Base-by-base conservation (phyloP, 2,113 vertebrate species). In the Guaruba guarouba region DNA sequence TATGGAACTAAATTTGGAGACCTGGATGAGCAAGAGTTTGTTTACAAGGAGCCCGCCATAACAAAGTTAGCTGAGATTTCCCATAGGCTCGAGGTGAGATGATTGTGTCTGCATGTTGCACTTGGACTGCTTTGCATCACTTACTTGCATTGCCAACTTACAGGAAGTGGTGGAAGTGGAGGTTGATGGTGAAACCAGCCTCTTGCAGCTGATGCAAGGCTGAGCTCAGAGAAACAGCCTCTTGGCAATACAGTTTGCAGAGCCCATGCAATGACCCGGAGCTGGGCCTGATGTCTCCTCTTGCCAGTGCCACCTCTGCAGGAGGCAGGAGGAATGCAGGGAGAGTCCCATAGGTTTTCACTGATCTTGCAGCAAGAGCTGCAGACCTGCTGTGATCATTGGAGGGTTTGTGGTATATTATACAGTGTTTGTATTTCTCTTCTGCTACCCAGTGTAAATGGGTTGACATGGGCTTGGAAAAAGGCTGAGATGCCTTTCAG, bases 11-110 rank as follows among this genome's bases (percentile, higher is more conserved):
- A 99, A 89, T 99, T 99, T 84, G 99, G 99, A 62, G 99, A 99
- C 97, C 96, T 99, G 95, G 99, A 99, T 92, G 99, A 99, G 97
- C 99, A 99, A 92, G 99, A 99, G 96, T 99, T 99, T 98, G 99
- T 99, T 68, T 99, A 99, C 98, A 99, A 99, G 97, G 99, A 99
- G 70, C 99, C 99, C 0, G 99, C 99, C 7, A 99, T 99, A 97
- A 99, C 99, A 13, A 99, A 99, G 96, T 94, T 99, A 87, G 99
- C 99, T 25, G 99, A 99, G 93, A 99, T 99, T 90, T 99, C 99
- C 61, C 99, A 99, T 97, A 98, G 99, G 81, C 98, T 99, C 2
- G 99, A 99, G 99, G 99, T 99, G 97, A 98, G 93, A 62, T 87
- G 91, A 7, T 68, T 68, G 17, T 52, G 54, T n/a, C 80, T n/a